Base-by-base conservation (phyloP, 2,797 vertebrate species). In the Allobates femoralis region DNA sequence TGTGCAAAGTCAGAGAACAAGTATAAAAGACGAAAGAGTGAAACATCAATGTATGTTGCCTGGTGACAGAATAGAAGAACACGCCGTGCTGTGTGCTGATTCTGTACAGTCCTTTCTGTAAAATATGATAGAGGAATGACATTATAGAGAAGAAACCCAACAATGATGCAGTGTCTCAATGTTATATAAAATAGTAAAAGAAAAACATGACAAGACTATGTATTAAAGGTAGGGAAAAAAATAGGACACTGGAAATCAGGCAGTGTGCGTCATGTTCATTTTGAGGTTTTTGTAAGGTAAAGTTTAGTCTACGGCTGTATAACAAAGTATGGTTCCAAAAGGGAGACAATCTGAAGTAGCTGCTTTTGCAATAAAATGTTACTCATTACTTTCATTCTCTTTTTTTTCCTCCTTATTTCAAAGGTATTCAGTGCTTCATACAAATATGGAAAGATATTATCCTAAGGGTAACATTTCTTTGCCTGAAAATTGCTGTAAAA, bases 1-100 rank as follows among this genome's bases (percentile, higher is more conserved):
- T 23, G 16, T 26, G 26, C 32, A 75, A 28, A 50, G 69, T 75
- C 53, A 83, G 15, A 81, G 30, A 28, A 26, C 32, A 62, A 50
- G 55, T 62, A 80, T 82, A 71, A 37, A 82, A 76, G 19, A 23
- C 71, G 67, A 83, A 23, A 75, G 50, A 64, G 71, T 50, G 34
- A 62, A 84, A 64, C 71, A 76, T 84, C 82, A 84, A 64, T 84
- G 58, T 26, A 76, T 51, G 73, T 84, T 84, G 56, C 73, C 51
- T 76, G 73, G 82, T 84, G 82, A 84, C 73, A 77, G 58, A 30
- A 64, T 64, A 12, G 26, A 46, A 64, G 58, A 84, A 83, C 58
- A 62, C 15, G 26, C n/a, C 4, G 23, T 76, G 69, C 71, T 51
- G 23, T 50, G 55, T 28, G 10, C 69, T 62, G 28, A 34, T 50